Evolutionary conservation across 2,797 vertebrate genomes (phyloP).

Genomic region (Falco columbarius): DNA sequence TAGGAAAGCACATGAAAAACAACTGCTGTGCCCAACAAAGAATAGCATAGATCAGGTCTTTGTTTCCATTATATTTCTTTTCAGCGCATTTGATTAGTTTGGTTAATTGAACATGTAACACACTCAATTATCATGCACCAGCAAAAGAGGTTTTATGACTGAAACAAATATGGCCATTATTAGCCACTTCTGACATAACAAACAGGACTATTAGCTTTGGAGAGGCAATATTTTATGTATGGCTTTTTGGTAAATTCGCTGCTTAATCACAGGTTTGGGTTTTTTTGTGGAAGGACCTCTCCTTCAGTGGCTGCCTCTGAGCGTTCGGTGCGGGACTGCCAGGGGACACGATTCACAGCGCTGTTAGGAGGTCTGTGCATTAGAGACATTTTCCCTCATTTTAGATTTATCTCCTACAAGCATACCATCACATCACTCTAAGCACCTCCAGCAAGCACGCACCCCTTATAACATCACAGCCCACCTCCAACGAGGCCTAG

Average conservation of each 20-base stretch:
- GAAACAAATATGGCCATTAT: conserved; percentile 63
- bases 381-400: background rate
- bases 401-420: conserved; percentile 41
- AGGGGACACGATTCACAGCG: background rate
- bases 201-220: conserved; percentile 42
- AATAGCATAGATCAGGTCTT: background rate
- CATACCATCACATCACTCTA: background rate
- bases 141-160: conserved; percentile 48
- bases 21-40: background rate
- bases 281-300: background rate
- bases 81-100: conserved; percentile 30
- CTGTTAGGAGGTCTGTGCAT: background rate
- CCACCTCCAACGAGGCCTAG: background rate
- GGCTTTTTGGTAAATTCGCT: conserved; percentile 60
- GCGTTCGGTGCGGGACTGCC: background rate
- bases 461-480: background rate
- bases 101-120: conserved; percentile 66
- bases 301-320: background rate
- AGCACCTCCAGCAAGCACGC: background rate
- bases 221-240: conserved; percentile 19
- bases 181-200: conserved; percentile 58
- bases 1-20: background rate
- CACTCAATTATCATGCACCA: conserved; percentile 34
- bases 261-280: background rate
- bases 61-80: conserved; percentile 10